phyloP scores from a whole-genome alignment of 2,888 invertebrate genomes.

The Stenodema calcarata region DNA sequence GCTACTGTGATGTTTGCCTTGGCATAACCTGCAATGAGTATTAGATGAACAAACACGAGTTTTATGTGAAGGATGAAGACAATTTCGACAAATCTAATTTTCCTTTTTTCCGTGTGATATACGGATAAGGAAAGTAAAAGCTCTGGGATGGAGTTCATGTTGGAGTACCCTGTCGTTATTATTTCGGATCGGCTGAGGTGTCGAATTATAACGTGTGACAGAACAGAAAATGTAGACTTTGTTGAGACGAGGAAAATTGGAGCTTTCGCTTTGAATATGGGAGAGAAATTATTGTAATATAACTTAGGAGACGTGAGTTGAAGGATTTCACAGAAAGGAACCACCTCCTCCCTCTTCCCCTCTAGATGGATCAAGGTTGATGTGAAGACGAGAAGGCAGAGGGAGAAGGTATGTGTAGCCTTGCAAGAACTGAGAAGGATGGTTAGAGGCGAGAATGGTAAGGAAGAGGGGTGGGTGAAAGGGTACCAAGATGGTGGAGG shows the following conservation, averaged over 20 bases:
- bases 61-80: too few species aligned
- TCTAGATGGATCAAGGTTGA: constrained; percentile 4
- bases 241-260: not conserved
- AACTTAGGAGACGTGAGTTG: not conserved
- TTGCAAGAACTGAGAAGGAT: constrained; percentile 12
- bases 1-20: too few species aligned
- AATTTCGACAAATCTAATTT: too few species aligned
- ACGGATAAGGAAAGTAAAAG: too few species aligned
- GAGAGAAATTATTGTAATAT: not conserved
- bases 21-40: too few species aligned
- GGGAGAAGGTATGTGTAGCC: not conserved
- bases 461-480: not conserved
- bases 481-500: not conserved
- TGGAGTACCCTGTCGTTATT: too few species aligned
- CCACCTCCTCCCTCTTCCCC: too few species aligned
- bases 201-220: not conserved
- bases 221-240: not conserved
- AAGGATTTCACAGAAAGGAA: not conserved
- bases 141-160: too few species aligned
- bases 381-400: constrained; percentile 11
- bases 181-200: not conserved
- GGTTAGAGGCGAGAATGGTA: not conserved
- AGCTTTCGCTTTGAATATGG: not conserved
- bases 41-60: too few species aligned
- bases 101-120: too few species aligned